Percentiles rank a stretch among this genome's conserved stretches.
These are phyloP conservation scores for Trachelus tabidus DNA, from an alignment of 2,888 invertebrate species.

Conservation along the genomic window DNA sequence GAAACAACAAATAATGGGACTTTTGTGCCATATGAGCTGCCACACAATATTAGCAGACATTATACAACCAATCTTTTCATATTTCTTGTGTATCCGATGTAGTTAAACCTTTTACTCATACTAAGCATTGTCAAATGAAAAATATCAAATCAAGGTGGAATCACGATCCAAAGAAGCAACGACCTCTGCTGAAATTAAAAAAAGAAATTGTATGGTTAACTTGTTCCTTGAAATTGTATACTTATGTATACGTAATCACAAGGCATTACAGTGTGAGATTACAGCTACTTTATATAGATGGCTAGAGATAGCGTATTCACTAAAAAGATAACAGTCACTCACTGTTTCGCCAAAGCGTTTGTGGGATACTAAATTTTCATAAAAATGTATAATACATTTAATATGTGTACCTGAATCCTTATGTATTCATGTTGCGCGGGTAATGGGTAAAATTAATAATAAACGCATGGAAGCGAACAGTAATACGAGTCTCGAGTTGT, in stretches of 20 bases:
- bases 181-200: too few relatives aligned
- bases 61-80: not conserved
- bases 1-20: slow-evolving; percentile 1
- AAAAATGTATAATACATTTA: not conserved
- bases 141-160: not conserved
- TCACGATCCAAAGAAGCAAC: not conserved
- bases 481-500: not conserved
- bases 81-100: not conserved
- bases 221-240: not conserved
- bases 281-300: not conserved
- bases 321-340: not conserved
- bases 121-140: not conserved
- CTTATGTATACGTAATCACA: not conserved
- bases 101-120: not conserved
- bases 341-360: not conserved
- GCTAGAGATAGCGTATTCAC: not conserved
- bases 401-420: not conserved
- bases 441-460: not conserved
- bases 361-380: not conserved
- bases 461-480: not conserved
- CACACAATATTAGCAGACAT: not conserved
- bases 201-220: too few relatives aligned
- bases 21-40: not conserved
- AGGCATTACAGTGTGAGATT: not conserved
- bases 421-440: not conserved